Evolutionary conservation across 2,888 invertebrate species (phyloP), one percentile per base, ranked within the genome.

Genomic region (Hemistola chrysoprasaria): DNA sequence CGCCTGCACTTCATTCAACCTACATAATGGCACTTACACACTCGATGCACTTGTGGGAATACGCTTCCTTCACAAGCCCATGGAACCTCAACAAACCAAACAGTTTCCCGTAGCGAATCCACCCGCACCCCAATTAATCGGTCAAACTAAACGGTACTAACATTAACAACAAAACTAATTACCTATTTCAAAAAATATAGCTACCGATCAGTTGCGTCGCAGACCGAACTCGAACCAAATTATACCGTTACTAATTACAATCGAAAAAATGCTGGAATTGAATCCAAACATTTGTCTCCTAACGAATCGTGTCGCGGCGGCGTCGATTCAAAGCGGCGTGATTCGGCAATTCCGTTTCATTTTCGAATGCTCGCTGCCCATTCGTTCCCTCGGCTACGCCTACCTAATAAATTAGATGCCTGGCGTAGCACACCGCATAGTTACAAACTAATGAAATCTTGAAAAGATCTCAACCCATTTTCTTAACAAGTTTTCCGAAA

Each of bases 401-500:
- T 86, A 82, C 86, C 79, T 74, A 83, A 86, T 85, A 85, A 87
- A 86, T 86, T 83, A 85, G 77, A 83, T 82, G 78, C 83, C 78
- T 79, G 71, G 74, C 78, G 78, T 74, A 78, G 64, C 78, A 81
- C 74, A 76, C 77, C 83, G 80, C 83, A 88, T 88, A 88, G 85
- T 88, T 88, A 81, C 65, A 75, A 86, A 88, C 85, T 87, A 87
- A 88, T 85, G 85, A 87, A 87, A 83, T 77, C 83, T 74, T 73
- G 70, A 78, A 87, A 86, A 86, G 83, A 87, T 80, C 81, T 83
- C 82, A 88, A 88, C 87, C 87, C 87, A 82, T 88, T 88, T 88
- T 86, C 88, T 88, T 87, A 83, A 78, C 77, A 87, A 88, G 82
- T 88, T 87, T 88, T 88, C 88, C 88, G 71, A 81, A 74, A 87